Base-by-base conservation (phyloP, 2,888 invertebrate species). In the Mermis nigrescens region DNA sequence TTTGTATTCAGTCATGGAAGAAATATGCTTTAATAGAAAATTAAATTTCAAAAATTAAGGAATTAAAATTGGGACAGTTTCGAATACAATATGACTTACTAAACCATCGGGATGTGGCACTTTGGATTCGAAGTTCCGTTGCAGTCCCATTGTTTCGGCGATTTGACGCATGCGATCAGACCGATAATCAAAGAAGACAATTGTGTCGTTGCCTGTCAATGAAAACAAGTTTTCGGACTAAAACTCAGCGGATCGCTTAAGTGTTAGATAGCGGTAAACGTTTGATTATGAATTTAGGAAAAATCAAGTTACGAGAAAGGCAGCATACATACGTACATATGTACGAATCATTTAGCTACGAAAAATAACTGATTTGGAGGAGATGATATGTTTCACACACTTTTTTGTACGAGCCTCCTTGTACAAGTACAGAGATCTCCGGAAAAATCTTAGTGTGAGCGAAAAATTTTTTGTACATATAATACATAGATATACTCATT, bases 121-220 rank as follows among this genome's bases (percentile, higher is more conserved):
- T n/a, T 63, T 62, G 1, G 69, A 65, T 57, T 72, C 67, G 61
- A 72, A 72, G 27, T 68, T 62, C 12, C 63, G 63, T 57, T 67
- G 56, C 15, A 72, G 61, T 15, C 70, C 71, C 46, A 73, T 64
- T n/a, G 69, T 68, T 64, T 75, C 74, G 24, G 67, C 66, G 52
- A 76, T 76, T 64, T 76, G 70, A 45, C 76, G 66, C 72, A 76
- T 75, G 2, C 76, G 66, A 64, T 76, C 76, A n/a, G 76, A 71
- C 55, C 76, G 69, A 63, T 71, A 76, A 62, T 76, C 72, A 64
- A 76, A 71, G 66, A 76, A 76, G n/a, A 76, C 61, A 48, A 76
- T 60, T 22, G 76, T 76, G 63, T 76, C 76, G 56, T 69, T 68
- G 59, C 75, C 74, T 69, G 60, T n/a, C n/a, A n/a, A n/a, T n/a